Evolutionary conservation across 2,797 vertebrate genomes (phyloP), one percentile per base, ranked within the genome.

Genomic region (Borostomias antarcticus): DNA sequence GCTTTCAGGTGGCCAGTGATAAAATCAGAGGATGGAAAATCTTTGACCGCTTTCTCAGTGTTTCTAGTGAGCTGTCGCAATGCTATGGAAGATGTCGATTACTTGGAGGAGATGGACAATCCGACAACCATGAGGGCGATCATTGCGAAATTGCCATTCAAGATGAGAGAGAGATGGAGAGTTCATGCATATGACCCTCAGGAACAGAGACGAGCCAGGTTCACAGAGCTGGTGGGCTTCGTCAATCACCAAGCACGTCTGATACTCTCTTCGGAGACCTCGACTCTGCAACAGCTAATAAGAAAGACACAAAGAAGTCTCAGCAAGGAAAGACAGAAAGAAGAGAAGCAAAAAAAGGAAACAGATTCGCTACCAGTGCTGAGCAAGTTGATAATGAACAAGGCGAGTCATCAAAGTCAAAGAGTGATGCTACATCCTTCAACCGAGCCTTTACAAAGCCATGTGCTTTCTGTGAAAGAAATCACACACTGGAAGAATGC

Each of bases 211-310:
- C 37, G 59, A 64, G 64, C 33, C 15, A 67, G 57, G 4, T 68
- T 71, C 17, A 43, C 30, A 52, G 64, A 74, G 47, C 25, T 71
- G 33, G 68, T 74, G 6, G 25, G 11, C 21, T 69, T 73, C 58
- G 64, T 73, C 15, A 66, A 77, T 0, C 3, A n/a, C 0, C 64
- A 73, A 40, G 64, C 75, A 17, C 62, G 19, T 60, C 33, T 29
- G 47, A 71, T 7, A 60, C 64, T 32, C 53, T 66, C 11, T 77
- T 74, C 52, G 64, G 64, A 68, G 54, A 56, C 47, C 15, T 69
- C 19, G 13, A 75, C 6, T 6, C 7, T 13, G 13, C 23, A 3
- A 13, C 21, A 45, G 1, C 29, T 6, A 17, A 26, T 48, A 25
- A 68, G 4, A 72, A 58, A 28, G 56, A 35, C 17, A 48, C 2